Evolutionary conservation across 2,797 vertebrate genomes (phyloP).

Genomic region (Smutsia gigantea): DNA sequence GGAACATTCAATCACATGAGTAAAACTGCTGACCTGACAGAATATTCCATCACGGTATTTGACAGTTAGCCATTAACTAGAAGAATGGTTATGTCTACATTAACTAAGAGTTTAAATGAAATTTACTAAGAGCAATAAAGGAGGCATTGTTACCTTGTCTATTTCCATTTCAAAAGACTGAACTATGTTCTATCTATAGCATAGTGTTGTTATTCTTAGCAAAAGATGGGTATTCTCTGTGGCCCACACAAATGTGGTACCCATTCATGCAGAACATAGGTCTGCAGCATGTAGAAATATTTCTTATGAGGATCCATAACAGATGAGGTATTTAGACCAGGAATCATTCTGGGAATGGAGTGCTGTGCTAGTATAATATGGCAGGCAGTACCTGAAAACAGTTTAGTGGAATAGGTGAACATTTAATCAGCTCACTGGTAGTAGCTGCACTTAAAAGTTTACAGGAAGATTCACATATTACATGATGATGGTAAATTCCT

Average conservation of each 20-base stretch:
- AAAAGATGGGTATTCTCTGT: constrained; percentile 1
- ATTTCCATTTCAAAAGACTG: constrained; percentile 53
- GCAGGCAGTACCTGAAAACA: neutral
- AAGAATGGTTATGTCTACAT: neutral
- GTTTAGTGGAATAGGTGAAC: neutral
- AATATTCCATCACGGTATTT: constrained; percentile 31
- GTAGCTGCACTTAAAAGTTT: neutral
- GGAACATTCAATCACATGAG: neutral
- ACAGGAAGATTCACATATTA: neutral
- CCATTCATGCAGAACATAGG: neutral
- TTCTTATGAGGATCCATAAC: neutral
- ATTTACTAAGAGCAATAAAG: constrained; percentile 40
- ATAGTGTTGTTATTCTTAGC: constrained; percentile 12
- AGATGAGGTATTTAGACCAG: neutral
- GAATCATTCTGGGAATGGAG: neutral
- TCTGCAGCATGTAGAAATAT: neutral
- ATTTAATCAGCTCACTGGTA: neutral
- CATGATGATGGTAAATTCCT: neutral
- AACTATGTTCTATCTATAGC: neutral
- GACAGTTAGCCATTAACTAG: constrained; percentile 41
- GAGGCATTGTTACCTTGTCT: neutral
- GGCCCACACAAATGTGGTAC: neutral
- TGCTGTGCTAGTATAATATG: neutral
- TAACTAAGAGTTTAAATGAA: constrained; percentile 51
- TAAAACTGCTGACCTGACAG: constrained; percentile 38